Base-by-base conservation (phyloP, 2,113 vertebrate genomes). In the Oreamnos americanus region DNA sequence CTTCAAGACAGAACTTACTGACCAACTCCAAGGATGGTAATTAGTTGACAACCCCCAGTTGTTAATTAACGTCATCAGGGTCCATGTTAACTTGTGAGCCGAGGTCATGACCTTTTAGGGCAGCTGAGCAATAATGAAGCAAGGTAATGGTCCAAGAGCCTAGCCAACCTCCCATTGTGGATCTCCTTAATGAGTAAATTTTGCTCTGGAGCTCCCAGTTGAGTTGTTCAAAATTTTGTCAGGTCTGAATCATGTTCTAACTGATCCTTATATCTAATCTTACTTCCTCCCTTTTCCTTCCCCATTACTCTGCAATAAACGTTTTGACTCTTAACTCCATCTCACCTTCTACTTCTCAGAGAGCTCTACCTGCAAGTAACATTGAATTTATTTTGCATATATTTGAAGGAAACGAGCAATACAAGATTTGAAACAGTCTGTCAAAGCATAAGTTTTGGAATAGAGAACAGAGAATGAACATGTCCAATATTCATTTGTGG, bases 221-320 rank as follows among this genome's bases (percentile, higher is more conserved):
- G 51, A 94, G n/a, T 55, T 90, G 25, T 82, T n/a, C 58, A 71
- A 90, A 87, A n/a, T 55, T 62, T 74, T 94, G 23, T 92, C 51
- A 96, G 26, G 45, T 84, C 28, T 74, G 76, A 78, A 36, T 93
- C 91, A 95, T 49, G n/a, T 85, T 95, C 76, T 91, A 64, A 92
- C 5, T 93, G 45, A 9, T 90, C 10, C 21, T 43, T 11, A 1
- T 78, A 14, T 89, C 88, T 95, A 93, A 85, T 85, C 58, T 17
- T 93, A 53, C 12, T 67, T 81, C 53, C 5, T 91, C 33, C 11
- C 10, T 89, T 90, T 92, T 86, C 36, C 89, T 96, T 62, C 19
- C 26, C 51, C 71, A 16, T 93, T 79, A 96, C 10, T 92, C 28
- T 84, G 55, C 9, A 96, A 28, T 67, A 91, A 91, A 93, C 9